Evolutionary conservation across 2,888 invertebrate species (phyloP).

Genomic region (Agonopterix arenella): DNA sequence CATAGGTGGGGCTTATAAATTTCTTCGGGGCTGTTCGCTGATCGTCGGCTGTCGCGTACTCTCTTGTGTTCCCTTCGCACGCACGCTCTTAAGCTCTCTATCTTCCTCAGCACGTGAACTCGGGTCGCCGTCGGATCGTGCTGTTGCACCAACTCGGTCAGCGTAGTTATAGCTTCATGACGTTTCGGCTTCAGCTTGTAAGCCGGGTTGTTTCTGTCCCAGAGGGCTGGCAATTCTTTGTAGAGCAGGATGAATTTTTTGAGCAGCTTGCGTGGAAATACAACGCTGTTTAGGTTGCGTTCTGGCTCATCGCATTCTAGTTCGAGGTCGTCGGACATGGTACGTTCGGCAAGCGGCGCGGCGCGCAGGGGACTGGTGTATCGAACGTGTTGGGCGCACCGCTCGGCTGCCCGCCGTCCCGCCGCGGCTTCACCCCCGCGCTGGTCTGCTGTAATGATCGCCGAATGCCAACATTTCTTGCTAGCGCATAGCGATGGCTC

Average conservation of each 20-base stretch:
- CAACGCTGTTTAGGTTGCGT: conserved; percentile 21
- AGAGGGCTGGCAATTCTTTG: conserved; percentile 47
- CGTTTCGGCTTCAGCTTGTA: conserved; percentile 52
- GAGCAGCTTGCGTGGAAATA: conserved; percentile 52
- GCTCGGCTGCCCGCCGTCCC: conserved; percentile 7
- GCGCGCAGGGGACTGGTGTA: conserved; percentile 50
- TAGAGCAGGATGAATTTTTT: conserved; percentile 49
- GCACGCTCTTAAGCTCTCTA: conserved; percentile 62
- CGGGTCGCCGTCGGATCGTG: conserved; percentile 53
- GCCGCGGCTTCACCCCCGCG: background rate
- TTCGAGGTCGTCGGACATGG: conserved; percentile 27
- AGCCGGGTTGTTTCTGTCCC: conserved; percentile 39
- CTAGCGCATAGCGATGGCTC: background rate
- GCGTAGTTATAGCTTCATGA: conserved; percentile 47
- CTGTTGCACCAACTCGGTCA: conserved; percentile 51
- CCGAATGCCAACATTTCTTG: background rate
- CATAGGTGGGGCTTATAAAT: conserved; percentile 51
- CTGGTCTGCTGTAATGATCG: background rate
- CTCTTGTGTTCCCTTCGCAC: conserved; percentile 53
- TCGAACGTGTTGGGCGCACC: conserved; percentile 11
- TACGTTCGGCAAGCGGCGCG: conserved; percentile 49
- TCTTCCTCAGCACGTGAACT: conserved; percentile 59
- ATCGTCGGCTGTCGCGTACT: conserved; percentile 39
- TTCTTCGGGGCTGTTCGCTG: conserved; percentile 33
- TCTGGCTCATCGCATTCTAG: background rate